Percentiles rank a stretch among this genome's conserved stretches.
phyloP scores from a whole-genome alignment of 2,888 invertebrate genomes.

The Acanthoscelides obtectus region DNA sequence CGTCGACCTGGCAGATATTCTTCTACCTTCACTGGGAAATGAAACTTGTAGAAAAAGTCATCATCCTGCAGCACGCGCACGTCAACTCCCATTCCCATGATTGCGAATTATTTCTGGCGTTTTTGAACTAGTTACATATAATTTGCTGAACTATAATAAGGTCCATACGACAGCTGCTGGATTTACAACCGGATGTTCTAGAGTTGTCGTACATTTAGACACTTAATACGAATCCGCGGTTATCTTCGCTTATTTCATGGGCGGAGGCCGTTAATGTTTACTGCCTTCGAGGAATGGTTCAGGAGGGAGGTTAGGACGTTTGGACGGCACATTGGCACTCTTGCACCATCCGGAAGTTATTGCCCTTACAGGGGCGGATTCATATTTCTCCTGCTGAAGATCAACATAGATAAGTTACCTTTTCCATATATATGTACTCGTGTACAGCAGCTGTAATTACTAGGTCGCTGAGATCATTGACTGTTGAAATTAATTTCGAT shows the following conservation, averaged over 20 bases:
- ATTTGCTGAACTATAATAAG: slow-evolving; percentile 30
- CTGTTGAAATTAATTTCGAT: too few species aligned
- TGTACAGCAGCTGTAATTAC: too few species aligned
- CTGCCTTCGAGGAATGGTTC: background rate
- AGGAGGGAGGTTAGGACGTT: background rate
- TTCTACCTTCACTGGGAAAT: background rate
- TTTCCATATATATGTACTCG: too few species aligned
- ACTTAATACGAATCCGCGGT: slow-evolving; percentile 33
- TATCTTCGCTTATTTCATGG: slow-evolving; percentile 12
- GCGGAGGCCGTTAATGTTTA: background rate
- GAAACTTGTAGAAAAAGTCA: slow-evolving; percentile 1
- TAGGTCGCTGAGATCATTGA: too few species aligned
- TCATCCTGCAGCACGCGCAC: slow-evolving; percentile 13
- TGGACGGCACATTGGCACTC: background rate
- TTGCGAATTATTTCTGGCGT: slow-evolving; percentile 25
- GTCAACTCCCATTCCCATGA: slow-evolving; percentile 19
- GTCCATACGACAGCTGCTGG: slow-evolving; percentile 29
- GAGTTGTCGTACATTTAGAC: slow-evolving; percentile 35
- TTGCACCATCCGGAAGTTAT: background rate
- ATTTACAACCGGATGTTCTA: slow-evolving; percentile 35
- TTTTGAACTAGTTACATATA: slow-evolving; percentile 26
- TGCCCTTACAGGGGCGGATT: background rate
- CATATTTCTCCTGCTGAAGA: too few species aligned
- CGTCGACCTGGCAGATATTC: too few species aligned
- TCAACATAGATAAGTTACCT: too few species aligned